Evolutionary conservation across 2,113 vertebrate species (phyloP).

Genomic region (Tragelaphus buxtoni): DNA sequence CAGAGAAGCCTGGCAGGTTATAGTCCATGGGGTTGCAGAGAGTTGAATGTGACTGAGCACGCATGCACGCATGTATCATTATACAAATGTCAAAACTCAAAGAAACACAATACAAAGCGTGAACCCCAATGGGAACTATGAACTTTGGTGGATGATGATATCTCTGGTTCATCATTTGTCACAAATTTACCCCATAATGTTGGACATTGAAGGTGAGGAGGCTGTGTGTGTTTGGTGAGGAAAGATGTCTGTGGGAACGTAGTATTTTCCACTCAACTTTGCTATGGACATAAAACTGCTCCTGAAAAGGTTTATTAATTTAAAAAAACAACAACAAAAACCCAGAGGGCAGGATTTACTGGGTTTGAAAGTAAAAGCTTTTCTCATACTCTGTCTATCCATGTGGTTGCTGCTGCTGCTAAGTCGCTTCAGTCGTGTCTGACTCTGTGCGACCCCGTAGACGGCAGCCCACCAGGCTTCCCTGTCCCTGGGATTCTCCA

Average conservation of each 20-base stretch:
- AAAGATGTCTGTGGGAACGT: neutral
- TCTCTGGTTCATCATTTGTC: neutral
- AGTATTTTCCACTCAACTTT: neutral
- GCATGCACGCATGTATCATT: accelerated
- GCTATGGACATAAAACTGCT: neutral
- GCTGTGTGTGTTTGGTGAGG: neutral
- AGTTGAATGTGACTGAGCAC: neutral
- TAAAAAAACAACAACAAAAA: neutral
- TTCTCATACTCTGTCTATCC: neutral
- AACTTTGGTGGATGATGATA: neutral
- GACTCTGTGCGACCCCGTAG: too few relatives aligned
- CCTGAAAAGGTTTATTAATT: neutral
- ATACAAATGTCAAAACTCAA: neutral
- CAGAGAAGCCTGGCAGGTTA: neutral
- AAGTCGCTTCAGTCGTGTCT: too few relatives aligned
- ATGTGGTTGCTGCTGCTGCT: neutral
- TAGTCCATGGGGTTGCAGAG: neutral
- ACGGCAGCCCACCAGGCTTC: too few relatives aligned
- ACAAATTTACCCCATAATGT: neutral
- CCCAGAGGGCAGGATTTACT: neutral
- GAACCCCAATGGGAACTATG: neutral
- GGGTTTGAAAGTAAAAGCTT: neutral
- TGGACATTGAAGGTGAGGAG: neutral
- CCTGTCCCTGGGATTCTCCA: too few relatives aligned
- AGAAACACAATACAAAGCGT: neutral